Evolutionary conservation across 1,140 invertebrate species (phyloP), one percentile per base, ranked within the genome.

Genomic region (Drosophila bifasciata): DNA sequence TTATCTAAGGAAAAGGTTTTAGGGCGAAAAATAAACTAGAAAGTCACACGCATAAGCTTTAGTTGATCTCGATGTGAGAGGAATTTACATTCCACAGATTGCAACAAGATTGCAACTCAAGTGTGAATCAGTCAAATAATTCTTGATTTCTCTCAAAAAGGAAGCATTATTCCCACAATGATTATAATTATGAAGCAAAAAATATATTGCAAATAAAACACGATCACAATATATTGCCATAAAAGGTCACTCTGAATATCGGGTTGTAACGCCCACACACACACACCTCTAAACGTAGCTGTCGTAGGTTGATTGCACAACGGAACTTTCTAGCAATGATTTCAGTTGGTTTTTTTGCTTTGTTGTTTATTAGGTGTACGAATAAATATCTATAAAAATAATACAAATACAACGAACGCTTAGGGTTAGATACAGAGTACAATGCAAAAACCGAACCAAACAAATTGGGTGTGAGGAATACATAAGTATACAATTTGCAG

Each of bases 361-460:
- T 48, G 51, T 69, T 77, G 51, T 69, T 77, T 85, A 80, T 86
- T 81, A 74, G 72, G 61, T 60, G 51, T 86, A 81, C 67, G 40
- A 85, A 81, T 85, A 84, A 84, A 78, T 86, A 84, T 68, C 21
- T 17, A 74, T 88, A 88, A 66, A 43, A 50, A 44, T 50, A 66
- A 62, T n/a, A n/a, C n/a, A 61, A 55, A 72, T 72, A 79, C 73
- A 76, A 58, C 60, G 32, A 84, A 81, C 61, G 77, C 67, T 76
- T 63, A 66, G 63, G 63, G 80, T 85, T 77, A 21, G 19, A n/a
- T n/a, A n/a, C n/a, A 88, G 62, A 46, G 57, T 64, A 68, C 72
- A 71, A 61, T 76, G 73, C 60, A 53, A 64, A 64, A 80, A 80
- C 53, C 67, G 55, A 72, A 60, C 56, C 49, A 75, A 69, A 75